Evolutionary conservation across 1,140 invertebrate species (phyloP), one percentile per base, ranked within the genome.

Genomic region (Drosophila triauraria): DNA sequence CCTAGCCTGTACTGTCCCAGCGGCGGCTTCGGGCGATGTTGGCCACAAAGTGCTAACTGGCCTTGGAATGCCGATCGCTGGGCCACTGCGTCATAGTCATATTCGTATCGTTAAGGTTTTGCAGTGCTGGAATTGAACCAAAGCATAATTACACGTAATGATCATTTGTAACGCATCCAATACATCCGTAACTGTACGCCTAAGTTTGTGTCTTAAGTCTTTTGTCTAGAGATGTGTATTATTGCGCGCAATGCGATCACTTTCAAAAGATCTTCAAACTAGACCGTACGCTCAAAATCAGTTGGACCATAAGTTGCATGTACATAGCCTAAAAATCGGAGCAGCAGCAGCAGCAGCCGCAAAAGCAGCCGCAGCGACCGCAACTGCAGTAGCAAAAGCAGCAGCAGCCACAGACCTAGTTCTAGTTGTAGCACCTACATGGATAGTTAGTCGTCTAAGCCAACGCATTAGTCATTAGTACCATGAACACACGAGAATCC

Each of bases 101-200:
- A 84, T 61, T 68, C 46, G 56, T 56, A 62, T 50, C 38, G 53
- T 68, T 78, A 62, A 62, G 69, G 63, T 68, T 68, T 77, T 79
- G 78, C 75, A 88, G 82, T 92, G 91, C 91, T 92, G 91, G 82
- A 92, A 91, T 86, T 82, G 92, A 92, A 92, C 91, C 91, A 92
- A 92, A 92, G 91, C 78, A 83, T 91, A 76, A 46, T 50, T 67
- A 76, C 53, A 68, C 54, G 58, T 48, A 70, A 64, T 42, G 48
- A 51, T 68, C 72, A 74, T 53, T 71, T 51, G 17, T 30, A 54
- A 48, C 43, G 27, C 58, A 47, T 64, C 27, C 44, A 63, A 64
- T 68, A 61, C 53, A 69, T 50, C 53, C 59, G 43, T 62, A 56
- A 59, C 47, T 44, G 57, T 70, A 75, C 77, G 54, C 44, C 58